phyloP scores from a whole-genome alignment of 2,888 invertebrate genomes.

The Poecilus cupreus region DNA sequence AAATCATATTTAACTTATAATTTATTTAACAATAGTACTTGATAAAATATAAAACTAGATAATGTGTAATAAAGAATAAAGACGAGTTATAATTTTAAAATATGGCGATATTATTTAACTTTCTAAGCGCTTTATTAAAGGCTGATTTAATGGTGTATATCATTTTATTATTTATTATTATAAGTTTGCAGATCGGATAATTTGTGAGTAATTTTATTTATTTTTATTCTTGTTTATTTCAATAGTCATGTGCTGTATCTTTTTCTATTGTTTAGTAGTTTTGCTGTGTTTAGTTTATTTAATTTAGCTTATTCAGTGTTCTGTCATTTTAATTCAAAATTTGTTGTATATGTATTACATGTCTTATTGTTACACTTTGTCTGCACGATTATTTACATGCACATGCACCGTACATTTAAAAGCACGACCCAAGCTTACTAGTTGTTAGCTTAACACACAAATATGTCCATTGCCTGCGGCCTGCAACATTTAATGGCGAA shows the following conservation, averaged over 20 bases:
- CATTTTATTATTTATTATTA: slow-evolving; percentile 53
- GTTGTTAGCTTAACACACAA: slow-evolving; percentile 66
- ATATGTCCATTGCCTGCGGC: slow-evolving; percentile 50
- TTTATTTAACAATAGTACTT: background rate
- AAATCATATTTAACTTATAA: background rate
- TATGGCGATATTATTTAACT: slow-evolving; percentile 44
- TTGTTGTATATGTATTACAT: slow-evolving; percentile 7
- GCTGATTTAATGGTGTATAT: slow-evolving; percentile 51
- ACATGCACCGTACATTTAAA: slow-evolving; percentile 35
- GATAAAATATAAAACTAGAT: background rate
- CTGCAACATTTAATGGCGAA: slow-evolving; percentile 40
- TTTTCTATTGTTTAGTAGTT: background rate
- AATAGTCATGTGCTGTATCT: slow-evolving; percentile 4
- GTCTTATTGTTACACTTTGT: slow-evolving; percentile 1
- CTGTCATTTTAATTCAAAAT: background rate
- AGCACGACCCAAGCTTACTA: slow-evolving; percentile 46
- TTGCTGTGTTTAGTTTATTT: slow-evolving; percentile 21
- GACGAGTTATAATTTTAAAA: slow-evolving; percentile 10
- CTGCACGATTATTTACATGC: slow-evolving; percentile 30
- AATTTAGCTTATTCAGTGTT: slow-evolving; percentile 29
- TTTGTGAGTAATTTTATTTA: slow-evolving; percentile 49
- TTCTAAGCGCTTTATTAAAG: slow-evolving; percentile 54
- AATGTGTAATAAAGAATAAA: background rate
- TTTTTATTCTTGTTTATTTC: slow-evolving; percentile 46
- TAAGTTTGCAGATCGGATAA: slow-evolving; percentile 50